Evolutionary conservation across 2,797 vertebrate species (phyloP), one percentile per base, ranked within the genome.

Genomic region (Brotogeris chrysoptera): DNA sequence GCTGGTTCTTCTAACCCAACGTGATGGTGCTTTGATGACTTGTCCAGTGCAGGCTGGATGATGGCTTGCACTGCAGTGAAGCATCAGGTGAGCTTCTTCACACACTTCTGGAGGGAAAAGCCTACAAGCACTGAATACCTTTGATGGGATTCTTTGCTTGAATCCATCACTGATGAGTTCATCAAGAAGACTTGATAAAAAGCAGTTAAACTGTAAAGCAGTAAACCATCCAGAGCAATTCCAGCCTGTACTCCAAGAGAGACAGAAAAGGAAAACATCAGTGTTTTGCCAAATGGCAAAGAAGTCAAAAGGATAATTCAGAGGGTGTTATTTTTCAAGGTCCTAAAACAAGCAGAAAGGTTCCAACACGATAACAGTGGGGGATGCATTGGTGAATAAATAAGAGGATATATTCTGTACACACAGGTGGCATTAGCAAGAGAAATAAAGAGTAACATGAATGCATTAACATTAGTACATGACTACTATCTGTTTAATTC

Each of bases 131-230:
- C 39, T 86, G 63, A 41, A 64, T 15, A 70, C 55, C 36, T 90
- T 76, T 60, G 36, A 41, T 71, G 25, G 34, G 44, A 24, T 71
- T 86, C 66, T 91, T 71, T 71, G 18, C 9, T 8, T 90, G 88
- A 86, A 83, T 80, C 59, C 20, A 30, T 50, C 6, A 1, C 53
- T 55, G 65, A 65, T 72, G 65, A 69, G 59, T 89, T 88, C 34
- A 50, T 94, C 88, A 82, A 39, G 89, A 89, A 80, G 46, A 43
- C 32, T 86, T 81, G 72, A 83, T 91, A 90, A 95, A 85, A 96
- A 86, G 15, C 72, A 83, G 72, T 96, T 83, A 76, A 94, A 74
- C n/a, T 80, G 41, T 83, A 72, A 90, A 80, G 61, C 49, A 61
- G 50, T 59, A 90, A 96, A 78, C 60, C 73, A 85, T 80, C 83